These are phyloP conservation scores for Anastrepha obliqua DNA, from an alignment of 1,140 invertebrate genomes.

Conservation along the genomic window DNA sequence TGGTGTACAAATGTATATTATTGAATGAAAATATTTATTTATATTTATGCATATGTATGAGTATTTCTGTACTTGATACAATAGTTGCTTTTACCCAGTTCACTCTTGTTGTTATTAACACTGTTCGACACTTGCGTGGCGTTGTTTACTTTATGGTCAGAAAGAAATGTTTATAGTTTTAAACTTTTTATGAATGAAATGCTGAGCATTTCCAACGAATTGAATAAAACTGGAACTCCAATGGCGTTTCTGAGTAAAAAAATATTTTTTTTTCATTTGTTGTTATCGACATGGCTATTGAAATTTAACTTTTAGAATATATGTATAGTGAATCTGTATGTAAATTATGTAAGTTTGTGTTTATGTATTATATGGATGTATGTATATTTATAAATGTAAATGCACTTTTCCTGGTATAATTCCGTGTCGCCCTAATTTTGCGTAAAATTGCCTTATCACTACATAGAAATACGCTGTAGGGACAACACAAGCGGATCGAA, in stretches of 20 bases:
- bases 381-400: background rate
- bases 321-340: background rate
- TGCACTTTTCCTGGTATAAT: background rate
- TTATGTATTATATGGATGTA: background rate
- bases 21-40: slow-evolving; percentile 33
- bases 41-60: no score
- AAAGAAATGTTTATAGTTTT: slow-evolving; percentile 30
- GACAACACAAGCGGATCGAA: slow-evolving; percentile 33
- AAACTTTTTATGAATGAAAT: background rate
- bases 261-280: no score
- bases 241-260: no score
- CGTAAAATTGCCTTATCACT: slow-evolving; percentile 36
- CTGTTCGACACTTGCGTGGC: background rate
- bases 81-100: background rate
- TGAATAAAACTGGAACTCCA: background rate
- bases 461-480: background rate
- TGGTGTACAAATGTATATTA: background rate
- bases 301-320: no score
- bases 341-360: background rate
- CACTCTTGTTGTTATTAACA: slow-evolving; percentile 27
- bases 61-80: background rate
- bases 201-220: background rate
- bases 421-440: background rate
- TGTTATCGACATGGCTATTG: no score
- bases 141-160: background rate